Conservation (phyloP, 2,888 invertebrate species). For the Ecliptopera silaceata region DNA sequence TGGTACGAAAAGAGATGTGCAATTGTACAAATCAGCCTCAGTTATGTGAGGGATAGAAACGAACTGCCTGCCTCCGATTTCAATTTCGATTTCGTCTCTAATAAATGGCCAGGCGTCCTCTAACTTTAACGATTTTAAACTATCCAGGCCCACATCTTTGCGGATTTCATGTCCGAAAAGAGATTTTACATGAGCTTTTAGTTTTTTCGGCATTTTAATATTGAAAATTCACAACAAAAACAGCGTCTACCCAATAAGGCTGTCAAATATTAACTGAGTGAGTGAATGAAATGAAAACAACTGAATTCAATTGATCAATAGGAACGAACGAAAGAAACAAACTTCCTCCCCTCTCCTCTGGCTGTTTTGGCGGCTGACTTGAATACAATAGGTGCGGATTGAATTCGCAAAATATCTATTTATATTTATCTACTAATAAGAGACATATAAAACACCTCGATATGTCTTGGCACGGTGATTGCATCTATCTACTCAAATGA, state of each 20-base stretch:
- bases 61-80: constrained; percentile 77
- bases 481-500: too few species aligned
- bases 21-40: constrained; percentile 76
- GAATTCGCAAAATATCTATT: too few species aligned
- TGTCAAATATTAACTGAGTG: constrained; percentile 50
- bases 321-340: too few species aligned
- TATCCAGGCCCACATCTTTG: constrained; percentile 76
- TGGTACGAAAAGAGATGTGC: constrained; percentile 75
- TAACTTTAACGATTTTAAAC: constrained; percentile 71
- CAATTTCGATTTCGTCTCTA: constrained; percentile 78
- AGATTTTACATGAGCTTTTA: constrained; percentile 77
- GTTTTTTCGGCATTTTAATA: constrained; percentile 75
- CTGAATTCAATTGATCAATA: too few species aligned
- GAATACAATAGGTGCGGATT: too few species aligned
- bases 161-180: constrained; percentile 78
- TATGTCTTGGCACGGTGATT: too few species aligned
- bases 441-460: too few species aligned
- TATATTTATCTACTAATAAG: constrained; percentile 16
- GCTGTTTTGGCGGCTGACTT: too few species aligned
- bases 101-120: constrained; percentile 82
- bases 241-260: constrained; percentile 27
- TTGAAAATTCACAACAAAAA: constrained; percentile 26
- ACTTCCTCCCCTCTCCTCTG: too few species aligned
- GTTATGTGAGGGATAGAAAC: constrained; percentile 80
- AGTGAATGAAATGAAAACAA: too few species aligned